Conservation (phyloP, 2,797 vertebrate genomes). For the Muscicapa striata region DNA sequence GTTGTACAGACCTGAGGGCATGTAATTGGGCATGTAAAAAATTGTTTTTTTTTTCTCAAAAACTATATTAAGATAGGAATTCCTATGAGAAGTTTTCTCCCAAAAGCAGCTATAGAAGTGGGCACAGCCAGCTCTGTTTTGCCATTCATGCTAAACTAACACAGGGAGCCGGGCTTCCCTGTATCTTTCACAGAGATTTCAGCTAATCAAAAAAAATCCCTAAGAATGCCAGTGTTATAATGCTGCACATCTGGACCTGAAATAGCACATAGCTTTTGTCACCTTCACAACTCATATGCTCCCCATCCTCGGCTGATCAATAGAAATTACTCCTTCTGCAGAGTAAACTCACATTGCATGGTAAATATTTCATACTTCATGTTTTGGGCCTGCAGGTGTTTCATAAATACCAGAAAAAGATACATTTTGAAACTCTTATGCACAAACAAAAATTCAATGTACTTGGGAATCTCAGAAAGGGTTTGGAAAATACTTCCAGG, state of each 20-base stretch:
- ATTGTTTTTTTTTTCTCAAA: neutral
- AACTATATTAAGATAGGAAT: neutral
- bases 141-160: neutral
- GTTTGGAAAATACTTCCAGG: neutral
- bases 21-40: neutral
- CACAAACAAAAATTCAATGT: neutral
- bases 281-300: neutral
- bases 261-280: rapidly evolving
- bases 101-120: neutral
- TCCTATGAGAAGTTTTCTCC: neutral
- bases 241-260: neutral
- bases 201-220: neutral
- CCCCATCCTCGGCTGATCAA: neutral
- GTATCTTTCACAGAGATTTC: neutral
- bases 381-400: neutral
- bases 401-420: neutral
- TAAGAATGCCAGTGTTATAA: neutral
- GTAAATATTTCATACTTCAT: neutral
- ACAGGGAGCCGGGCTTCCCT: neutral
- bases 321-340: neutral
- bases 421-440: neutral
- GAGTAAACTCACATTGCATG: neutral
- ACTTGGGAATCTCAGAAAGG: neutral
- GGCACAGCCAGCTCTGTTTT: neutral
- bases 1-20: neutral